Conservation (phyloP, 2,113 vertebrate species). For the Arenaria interpres region DNA sequence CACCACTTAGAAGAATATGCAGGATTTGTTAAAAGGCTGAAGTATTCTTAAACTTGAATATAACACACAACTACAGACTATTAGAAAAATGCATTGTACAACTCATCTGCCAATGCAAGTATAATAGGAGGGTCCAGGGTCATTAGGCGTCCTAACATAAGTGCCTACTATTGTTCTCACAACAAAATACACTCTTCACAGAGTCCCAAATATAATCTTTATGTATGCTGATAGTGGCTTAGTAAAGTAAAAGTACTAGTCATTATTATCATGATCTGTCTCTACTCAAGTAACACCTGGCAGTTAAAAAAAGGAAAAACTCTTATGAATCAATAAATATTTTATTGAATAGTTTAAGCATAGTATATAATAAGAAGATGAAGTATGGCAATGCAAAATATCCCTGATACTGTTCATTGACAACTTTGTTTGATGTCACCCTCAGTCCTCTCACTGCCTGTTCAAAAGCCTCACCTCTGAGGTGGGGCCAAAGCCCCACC, state of each 20-base stretch:
- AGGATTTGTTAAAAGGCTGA: conserved; percentile 7
- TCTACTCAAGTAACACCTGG: neutral
- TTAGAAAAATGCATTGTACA: neutral
- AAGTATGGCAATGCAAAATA: neutral
- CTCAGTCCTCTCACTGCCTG: neutral
- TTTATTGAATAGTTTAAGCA: neutral
- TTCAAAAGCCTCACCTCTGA: neutral
- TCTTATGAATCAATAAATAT: neutral
- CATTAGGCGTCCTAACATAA: neutral
- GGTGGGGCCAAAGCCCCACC: neutral
- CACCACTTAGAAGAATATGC: neutral
- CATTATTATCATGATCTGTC: neutral
- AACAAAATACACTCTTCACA: neutral
- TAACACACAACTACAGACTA: neutral
- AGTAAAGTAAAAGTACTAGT: neutral
- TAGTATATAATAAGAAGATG: neutral
- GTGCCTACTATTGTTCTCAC: neutral
- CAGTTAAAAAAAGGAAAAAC: neutral
- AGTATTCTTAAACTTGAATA: neutral
- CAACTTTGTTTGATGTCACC: neutral
- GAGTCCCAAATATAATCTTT: neutral
- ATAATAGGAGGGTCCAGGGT: neutral
- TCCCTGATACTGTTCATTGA: neutral
- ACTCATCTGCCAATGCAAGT: neutral
- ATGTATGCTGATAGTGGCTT: neutral